Base-by-base conservation (phyloP, 2,797 vertebrate genomes). In the Channa striata region DNA sequence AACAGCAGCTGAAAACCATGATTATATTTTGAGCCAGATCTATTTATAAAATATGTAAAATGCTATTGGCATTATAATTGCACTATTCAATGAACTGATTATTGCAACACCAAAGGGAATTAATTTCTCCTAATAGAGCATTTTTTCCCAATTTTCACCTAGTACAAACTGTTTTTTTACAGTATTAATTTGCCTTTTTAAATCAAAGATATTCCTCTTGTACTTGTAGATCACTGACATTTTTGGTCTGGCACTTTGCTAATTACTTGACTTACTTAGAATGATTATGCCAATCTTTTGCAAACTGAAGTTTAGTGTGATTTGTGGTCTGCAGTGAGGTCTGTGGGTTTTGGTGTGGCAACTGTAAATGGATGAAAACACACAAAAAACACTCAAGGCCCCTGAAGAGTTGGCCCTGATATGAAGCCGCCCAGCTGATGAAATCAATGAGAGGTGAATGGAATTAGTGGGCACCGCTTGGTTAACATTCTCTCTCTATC, bases 361-460 rank as follows among this genome's bases (percentile, higher is more conserved):
- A 23, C 19, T 8, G 7, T 43, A 43, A 43, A 44, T 49, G 14
- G 1, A 6, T 5, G 2, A 2, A 37, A 37, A 37, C 2, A 37
- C 11, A 37, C 36, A 37, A 37, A n/a, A 37, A 37, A 1, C 36
- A 11, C 11, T 13, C 7, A 30, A 4, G 6, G 25, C 25, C 25
- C 25, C 25, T 34, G 11, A 43, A 40, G 48, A 40, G 36, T 36
- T 3, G 17, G 12, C 5, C 11, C 68, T 20, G 0, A 14, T 43
- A 19, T 74, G 3, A 19, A 19, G 60, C 37, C 16, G 30, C 19
- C 46, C 43, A 30, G 54, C 9, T 70, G 48, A 66, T 71, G 13
- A 47, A 51, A 58, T 75, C 58, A 57, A 48, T 50, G 50, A 54
- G 54, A 61, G 63, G 51, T 54, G 50, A 54, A 37, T 30, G 64